Percentiles rank a stretch among this genome's conserved stretches.
phyloP scores from a whole-genome alignment of 1,140 invertebrate species.

The Metopolophium dirhodum region DNA sequence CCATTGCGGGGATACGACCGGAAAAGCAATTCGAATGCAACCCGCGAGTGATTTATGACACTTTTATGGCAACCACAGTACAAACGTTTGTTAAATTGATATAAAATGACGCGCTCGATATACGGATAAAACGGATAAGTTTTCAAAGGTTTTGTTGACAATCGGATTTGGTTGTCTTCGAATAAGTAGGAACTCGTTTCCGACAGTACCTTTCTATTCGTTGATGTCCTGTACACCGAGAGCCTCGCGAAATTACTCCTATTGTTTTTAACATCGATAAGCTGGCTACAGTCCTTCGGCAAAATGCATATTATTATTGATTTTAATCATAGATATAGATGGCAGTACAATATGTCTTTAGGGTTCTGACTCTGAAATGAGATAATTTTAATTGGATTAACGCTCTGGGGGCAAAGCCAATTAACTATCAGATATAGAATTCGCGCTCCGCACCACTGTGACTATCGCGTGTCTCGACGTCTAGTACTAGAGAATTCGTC shows the following conservation, averaged over 20 bases:
- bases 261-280: constrained; percentile 17
- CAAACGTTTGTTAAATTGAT: constrained; percentile 35
- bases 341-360: constrained; percentile 3
- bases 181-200: not conserved
- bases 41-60: constrained; percentile 25
- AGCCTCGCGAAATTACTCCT: not conserved
- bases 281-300: not conserved
- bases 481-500: not conserved
- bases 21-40: constrained; percentile 12
- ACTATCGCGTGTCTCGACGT: not conserved
- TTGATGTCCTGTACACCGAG: not conserved
- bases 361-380: not conserved
- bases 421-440: not conserved
- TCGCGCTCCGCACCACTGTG: not conserved
- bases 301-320: not conserved
- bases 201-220: not conserved
- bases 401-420: not conserved
- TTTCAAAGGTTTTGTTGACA: not conserved
- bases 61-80: constrained; percentile 27
- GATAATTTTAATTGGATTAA: constrained; percentile 18
- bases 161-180: not conserved
- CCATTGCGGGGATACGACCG: not conserved
- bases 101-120: constrained; percentile 10
- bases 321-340: not conserved
- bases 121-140: not conserved